Evolutionary conservation across 2,888 invertebrate genomes (phyloP).

Genomic region (Melinopterus prodromus): DNA sequence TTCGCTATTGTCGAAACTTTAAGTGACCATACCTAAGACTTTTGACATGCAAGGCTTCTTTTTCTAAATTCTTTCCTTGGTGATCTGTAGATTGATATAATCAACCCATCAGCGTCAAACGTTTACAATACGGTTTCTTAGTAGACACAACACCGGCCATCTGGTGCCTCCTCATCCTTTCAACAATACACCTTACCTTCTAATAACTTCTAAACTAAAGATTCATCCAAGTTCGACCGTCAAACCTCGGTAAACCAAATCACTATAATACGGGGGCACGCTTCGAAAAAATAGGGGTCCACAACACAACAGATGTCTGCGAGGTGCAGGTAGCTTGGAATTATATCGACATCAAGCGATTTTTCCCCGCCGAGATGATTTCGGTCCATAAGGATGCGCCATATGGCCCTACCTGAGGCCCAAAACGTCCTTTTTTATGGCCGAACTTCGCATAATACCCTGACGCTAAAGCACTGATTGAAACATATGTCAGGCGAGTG

Average conservation of each 20-base stretch:
- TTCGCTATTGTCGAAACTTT: no score
- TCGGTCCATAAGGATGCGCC: slow-evolving; percentile 16
- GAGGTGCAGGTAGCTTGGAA: slow-evolving; percentile 19
- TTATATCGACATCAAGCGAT: slow-evolving; percentile 20
- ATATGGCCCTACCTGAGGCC: slow-evolving; percentile 25
- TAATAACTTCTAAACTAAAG: neutral
- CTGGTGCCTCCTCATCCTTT: neutral
- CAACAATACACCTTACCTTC: neutral
- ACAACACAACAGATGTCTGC: slow-evolving; percentile 15
- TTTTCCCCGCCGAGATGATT: slow-evolving; percentile 15
- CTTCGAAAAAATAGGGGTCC: slow-evolving; percentile 18
- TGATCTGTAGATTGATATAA: no score
- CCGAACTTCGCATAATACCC: slow-evolving; percentile 22
- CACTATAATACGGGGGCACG: slow-evolving; percentile 8
- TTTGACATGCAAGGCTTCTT: no score
- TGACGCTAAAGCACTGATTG: slow-evolving; percentile 28
- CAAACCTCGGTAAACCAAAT: neutral
- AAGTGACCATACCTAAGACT: no score
- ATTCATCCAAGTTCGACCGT: neutral
- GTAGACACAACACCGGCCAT: neutral
- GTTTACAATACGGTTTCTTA: neutral
- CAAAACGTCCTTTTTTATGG: slow-evolving; percentile 9
- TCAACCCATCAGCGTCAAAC: neutral
- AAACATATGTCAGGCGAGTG: slow-evolving; percentile 32
- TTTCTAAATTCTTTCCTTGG: no score